Conservation (phyloP, 2,113 vertebrate genomes). For the Neolamprologus tretocephalus region DNA sequence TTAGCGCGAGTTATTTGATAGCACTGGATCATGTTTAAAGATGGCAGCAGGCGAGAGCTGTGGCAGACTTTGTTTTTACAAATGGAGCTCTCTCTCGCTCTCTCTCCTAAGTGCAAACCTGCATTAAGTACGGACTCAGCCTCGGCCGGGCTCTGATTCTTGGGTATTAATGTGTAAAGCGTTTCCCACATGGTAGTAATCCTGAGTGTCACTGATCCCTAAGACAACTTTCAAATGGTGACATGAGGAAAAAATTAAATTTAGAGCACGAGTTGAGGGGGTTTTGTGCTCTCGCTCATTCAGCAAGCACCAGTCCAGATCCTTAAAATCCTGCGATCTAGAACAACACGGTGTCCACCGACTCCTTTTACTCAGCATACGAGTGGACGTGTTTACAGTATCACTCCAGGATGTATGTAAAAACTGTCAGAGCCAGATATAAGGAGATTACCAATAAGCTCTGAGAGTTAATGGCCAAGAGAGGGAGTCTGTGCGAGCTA, state of each 20-base stretch:
- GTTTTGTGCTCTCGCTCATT: background rate
- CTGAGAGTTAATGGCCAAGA: slow-evolving; percentile 41
- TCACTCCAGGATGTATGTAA: slow-evolving; percentile 26
- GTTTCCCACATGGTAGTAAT: slow-evolving; percentile 45
- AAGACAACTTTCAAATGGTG: slow-evolving; percentile 10
- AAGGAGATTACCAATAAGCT: slow-evolving; percentile 52
- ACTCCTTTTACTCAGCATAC: background rate
- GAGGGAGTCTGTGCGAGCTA: slow-evolving; percentile 8
- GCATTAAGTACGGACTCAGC: slow-evolving; percentile 26
- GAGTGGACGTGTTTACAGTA: slow-evolving; percentile 32
- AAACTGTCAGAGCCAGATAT: slow-evolving; percentile 49
- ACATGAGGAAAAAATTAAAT: background rate
- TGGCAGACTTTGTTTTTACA: slow-evolving; percentile 55
- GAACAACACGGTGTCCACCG: background rate
- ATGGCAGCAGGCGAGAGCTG: slow-evolving; percentile 52
- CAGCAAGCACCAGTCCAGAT: background rate
- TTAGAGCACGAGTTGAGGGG: background rate
- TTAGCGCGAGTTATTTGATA: slow-evolving; percentile 69
- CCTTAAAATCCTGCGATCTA: background rate
- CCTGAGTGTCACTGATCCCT: slow-evolving; percentile 52
- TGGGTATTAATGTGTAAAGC: slow-evolving; percentile 58
- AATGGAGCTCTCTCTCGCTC: slow-evolving; percentile 5
- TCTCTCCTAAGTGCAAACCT: slow-evolving; percentile 16
- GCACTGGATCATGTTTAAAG: slow-evolving; percentile 68
- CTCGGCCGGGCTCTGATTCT: slow-evolving; percentile 24